Conservation (phyloP, 2,113 vertebrate species). For the Saimiri boliviensis region DNA sequence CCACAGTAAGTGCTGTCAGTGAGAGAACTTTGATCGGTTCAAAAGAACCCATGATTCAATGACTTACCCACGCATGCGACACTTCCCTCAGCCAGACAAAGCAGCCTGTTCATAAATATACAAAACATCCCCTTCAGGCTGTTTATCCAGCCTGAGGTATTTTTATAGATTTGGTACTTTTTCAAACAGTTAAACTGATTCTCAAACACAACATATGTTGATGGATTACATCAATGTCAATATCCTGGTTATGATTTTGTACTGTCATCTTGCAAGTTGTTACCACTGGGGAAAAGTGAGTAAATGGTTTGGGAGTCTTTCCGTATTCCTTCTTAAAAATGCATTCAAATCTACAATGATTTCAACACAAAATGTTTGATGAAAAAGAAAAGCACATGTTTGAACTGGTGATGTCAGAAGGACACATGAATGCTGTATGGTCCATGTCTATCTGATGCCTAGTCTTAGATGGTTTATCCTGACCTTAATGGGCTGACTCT, state of each 20-base stretch:
- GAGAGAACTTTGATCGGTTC: background rate
- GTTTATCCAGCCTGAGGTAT: background rate
- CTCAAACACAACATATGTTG: background rate
- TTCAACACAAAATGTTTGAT: background rate
- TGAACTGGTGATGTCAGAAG: background rate
- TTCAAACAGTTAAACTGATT: background rate
- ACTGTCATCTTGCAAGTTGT: background rate
- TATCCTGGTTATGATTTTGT: background rate
- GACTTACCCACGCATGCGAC: rapidly evolving
- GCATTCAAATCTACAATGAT: background rate
- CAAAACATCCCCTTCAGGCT: background rate
- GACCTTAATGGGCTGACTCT: rapidly evolving
- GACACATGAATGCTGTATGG: rapidly evolving
- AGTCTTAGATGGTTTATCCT: background rate
- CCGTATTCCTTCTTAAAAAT: background rate
- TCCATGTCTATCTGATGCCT: background rate
- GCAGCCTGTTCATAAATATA: no score
- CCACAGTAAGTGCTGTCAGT: background rate
- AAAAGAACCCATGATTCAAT: rapidly evolving
- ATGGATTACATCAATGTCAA: no score
- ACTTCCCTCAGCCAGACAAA: background rate
- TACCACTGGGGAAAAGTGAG: background rate
- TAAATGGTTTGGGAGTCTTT: background rate
- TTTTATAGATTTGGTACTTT: background rate
- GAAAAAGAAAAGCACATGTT: background rate